Evolutionary conservation across 2,888 invertebrate species (phyloP).

Genomic region (Cheiracanthium punctorium): DNA sequence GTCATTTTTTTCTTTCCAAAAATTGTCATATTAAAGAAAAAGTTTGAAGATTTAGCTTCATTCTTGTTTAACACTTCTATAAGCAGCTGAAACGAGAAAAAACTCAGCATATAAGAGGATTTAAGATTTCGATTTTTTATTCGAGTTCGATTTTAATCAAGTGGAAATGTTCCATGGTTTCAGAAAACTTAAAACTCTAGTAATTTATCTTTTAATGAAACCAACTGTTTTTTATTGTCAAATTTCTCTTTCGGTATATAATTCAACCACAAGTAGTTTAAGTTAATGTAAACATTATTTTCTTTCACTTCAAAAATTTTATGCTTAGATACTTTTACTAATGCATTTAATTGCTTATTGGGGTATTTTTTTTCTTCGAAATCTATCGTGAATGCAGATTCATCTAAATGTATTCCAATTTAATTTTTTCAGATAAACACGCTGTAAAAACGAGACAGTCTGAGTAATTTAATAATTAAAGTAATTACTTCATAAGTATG

Average conservation of each 20-base stretch:
- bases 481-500: neutral
- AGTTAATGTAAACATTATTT: neutral
- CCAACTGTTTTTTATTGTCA: too few relatives aligned
- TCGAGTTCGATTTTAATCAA: too few relatives aligned
- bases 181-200: too few relatives aligned
- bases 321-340: neutral
- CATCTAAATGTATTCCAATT: neutral
- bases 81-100: neutral
- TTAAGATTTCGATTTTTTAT: neutral
- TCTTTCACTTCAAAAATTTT: neutral
- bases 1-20: too few relatives aligned
- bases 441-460: neutral
- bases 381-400: neutral
- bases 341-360: neutral
- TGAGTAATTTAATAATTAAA: conserved; percentile 2
- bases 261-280: too few relatives aligned
- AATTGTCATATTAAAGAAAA: neutral
- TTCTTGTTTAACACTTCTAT: neutral
- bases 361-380: neutral
- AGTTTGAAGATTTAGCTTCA: neutral
- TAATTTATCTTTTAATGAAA: too few relatives aligned
- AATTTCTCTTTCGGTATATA: too few relatives aligned
- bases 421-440: neutral
- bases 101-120: neutral
- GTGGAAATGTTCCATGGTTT: too few relatives aligned